phyloP scores from a whole-genome alignment of 2,888 invertebrate species.

The Chrysolina americana region DNA sequence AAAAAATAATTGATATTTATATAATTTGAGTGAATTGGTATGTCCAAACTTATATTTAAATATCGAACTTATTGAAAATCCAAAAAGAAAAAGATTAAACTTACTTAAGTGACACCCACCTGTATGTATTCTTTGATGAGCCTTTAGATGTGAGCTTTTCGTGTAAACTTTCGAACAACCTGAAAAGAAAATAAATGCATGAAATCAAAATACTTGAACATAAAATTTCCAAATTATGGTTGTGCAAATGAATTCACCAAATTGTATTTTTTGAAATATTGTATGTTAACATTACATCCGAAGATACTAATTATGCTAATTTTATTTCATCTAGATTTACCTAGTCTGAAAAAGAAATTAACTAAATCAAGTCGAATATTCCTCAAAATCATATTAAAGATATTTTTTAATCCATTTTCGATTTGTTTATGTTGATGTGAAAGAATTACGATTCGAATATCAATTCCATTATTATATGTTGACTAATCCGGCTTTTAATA shows the following conservation, averaged over 20 bases:
- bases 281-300: no score
- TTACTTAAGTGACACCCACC: conserved; percentile 74
- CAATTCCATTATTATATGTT: neutral
- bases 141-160: conserved; percentile 97
- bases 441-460: neutral
- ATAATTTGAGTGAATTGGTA: neutral
- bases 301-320: no score
- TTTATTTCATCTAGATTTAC: no score
- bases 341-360: neutral
- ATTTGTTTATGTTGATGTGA: neutral
- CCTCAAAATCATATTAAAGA: neutral
- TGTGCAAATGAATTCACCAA: no score
- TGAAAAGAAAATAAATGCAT: conserved; percentile 71
- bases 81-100: conserved; percentile 12
- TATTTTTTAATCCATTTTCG: neutral
- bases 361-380: neutral
- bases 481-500: neutral
- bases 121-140: conserved; percentile 97
- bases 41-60: conserved; percentile 10
- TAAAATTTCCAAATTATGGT: neutral
- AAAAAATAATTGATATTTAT: no score
- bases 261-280: no score
- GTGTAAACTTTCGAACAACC: conserved; percentile 98
- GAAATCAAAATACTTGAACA: neutral
- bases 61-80: conserved; percentile 29